Evolutionary conservation across 2,888 invertebrate genomes (phyloP), one percentile per base, ranked within the genome.

Genomic region (Arrhopalites spinosus): DNA sequence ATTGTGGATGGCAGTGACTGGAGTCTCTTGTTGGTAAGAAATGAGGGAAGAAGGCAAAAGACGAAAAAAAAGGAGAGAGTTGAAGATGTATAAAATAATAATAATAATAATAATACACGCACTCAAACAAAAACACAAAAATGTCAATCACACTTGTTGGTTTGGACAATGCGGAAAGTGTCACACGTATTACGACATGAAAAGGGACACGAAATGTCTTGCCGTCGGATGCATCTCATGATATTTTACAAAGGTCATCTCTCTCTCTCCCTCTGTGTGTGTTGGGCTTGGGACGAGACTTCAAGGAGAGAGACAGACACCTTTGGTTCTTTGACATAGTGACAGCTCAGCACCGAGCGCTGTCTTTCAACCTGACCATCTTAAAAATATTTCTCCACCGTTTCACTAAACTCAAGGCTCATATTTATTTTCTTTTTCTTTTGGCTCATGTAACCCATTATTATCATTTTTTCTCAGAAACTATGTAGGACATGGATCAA

Each of bases 121-220:
- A 69, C 27, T 25, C 72, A 72, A 45, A 47, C 61, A 53, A 50
- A 36, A 59, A 72, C 68, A 66, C 63, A 3, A 75, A 76, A 75
- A 73, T 76, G 76, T 76, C 76, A 76, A 76, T 76, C 76, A 76
- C 72, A 76, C 76, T 73, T 76, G 76, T 68, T 76, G 61, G 76
- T 76, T 76, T 67, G 76, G 76, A 76, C 76, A 76, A 76, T 73
- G 76, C 68, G 68, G 76, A 72, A 47, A 76, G 72, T 76, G 68
- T 69, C 72, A 63, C 72, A 72, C 72, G 63, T 72, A 72, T 72
- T 61, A 63, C 72, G 72, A 61, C 72, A 72, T 50, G 53, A 53
- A 53, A 69, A 53, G 53, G 53, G 69, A 69, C 47, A 67, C 64
- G 15, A 59, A 3, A 53, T 59, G 20, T 59, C 59, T 23, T 43